Evolutionary conservation across 2,113 vertebrate species (phyloP), one percentile per base, ranked within the genome.

Genomic region (Erinaceus europaeus): DNA sequence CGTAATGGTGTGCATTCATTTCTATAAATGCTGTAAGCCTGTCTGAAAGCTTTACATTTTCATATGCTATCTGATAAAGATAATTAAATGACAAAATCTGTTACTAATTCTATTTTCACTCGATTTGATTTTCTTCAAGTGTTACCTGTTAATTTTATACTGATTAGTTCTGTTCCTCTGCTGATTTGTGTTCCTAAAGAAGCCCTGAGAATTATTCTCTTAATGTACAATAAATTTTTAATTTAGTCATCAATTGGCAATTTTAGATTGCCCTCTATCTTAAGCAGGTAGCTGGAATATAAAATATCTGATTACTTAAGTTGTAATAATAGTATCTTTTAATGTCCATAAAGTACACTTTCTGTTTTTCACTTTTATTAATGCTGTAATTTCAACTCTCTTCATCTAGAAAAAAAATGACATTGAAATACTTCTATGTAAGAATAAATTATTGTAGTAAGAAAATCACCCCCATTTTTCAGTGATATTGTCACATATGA

Each of bases 21-120:
- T 83, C 95, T 88, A 90, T 36, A 93, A 94, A 94, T 90, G 55
- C 14, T 85, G 4, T 9, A 76, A 92, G 20, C 8, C 53, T 50
- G 23, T 84, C 93, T 78, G 59, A 92, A 86, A 88, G 25, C 40
- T 94, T 91, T 87, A 78, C 48, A 74, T 83, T 92, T 92, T 90
- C 29, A 44, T 78, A 50, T 65, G 53, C n/a, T 87, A 80, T 23
- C 75, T 64, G 67, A 46, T 77, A 90, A 53, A 72, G 90, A 77
- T 91, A 95, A 91, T 67, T 90, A 95, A 93, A 86, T 83, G 29
- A 53, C 32, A 84, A 93, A 96, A 91, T 89, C n/a, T 89, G 14
- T 50, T 86, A n/a, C 32, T 94, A 94, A 93, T 90, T 95, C 72
- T 94, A 88, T 95, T 96, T 95, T 95, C 48, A 88, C 92, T 93